phyloP scores from a whole-genome alignment of 2,113 vertebrate genomes.

The Silurus glanis region DNA sequence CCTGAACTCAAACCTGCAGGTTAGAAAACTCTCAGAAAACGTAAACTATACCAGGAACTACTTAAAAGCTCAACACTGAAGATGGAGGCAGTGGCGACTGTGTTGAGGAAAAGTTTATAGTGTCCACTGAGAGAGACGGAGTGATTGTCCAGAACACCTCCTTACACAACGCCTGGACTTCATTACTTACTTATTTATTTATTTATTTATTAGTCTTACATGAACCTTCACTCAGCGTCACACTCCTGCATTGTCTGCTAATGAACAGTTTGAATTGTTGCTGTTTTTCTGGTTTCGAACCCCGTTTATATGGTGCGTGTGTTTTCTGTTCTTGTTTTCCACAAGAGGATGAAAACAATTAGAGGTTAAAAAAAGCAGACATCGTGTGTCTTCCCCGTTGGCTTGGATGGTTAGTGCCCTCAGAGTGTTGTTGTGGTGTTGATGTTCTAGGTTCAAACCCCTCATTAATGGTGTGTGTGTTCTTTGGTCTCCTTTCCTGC shows the following conservation, averaged over 20 bases:
- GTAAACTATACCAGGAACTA: not conserved
- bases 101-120: not conserved
- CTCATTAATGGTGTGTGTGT: too few species aligned
- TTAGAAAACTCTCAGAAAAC: not conserved
- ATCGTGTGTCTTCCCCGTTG: too few species aligned
- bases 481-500: too few species aligned
- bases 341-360: too few species aligned
- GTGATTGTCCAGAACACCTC: not conserved
- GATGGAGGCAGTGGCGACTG: not conserved
- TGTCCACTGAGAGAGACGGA: not conserved
- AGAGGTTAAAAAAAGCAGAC: too few species aligned
- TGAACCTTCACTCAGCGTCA: not conserved
- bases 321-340: too few species aligned
- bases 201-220: not conserved
- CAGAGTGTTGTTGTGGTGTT: too few species aligned
- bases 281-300: too few species aligned
- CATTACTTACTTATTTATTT: too few species aligned
- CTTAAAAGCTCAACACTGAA: not conserved
- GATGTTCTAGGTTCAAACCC: too few species aligned
- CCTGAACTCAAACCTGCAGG: not conserved
- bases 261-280: not conserved
- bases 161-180: not conserved
- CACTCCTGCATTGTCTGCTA: not conserved
- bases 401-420: too few species aligned
- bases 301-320: too few species aligned